Base-by-base conservation (phyloP, 2,113 vertebrate genomes). In the Bagarius yarrelli region DNA sequence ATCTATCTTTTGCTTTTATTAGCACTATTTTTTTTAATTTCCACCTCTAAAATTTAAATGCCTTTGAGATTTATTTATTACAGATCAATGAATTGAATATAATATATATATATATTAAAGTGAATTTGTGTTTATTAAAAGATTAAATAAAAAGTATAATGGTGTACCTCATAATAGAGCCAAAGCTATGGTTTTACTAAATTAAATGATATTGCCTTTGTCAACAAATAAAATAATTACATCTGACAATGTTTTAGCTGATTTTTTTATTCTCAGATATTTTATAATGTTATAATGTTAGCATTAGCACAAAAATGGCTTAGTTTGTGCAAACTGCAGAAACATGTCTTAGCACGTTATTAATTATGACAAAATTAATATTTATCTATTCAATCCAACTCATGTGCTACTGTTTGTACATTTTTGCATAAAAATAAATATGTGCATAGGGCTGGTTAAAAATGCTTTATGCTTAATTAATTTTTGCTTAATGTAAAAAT, bases 291-390 rank as follows among this genome's bases (percentile, higher is more conserved):
- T 23, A 74, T 67, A 6, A 52, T 57, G 56, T 63, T 76, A 11
- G 34, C 5, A 63, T 56, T 70, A 11, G 5, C 23, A 30, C 21
- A 66, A 76, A 75, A 73, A 53, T 75, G 40, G 44, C 64, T 63
- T 23, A 47, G 72, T 0, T 40, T 27, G 34, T 44, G 47, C 11
- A 64, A 34, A 12, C 57, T 77, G 83, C 73, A n/a, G 52, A 64
- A 83, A 30, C 32, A 27, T 78, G 16, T 5, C 9, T 21, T 18
- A 74, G 27, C 25, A 47, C 55, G 25, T 73, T 79, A 74, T 79
- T 79, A 82, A 85, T 69, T n/a, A 53, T 78, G 60, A 78, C 59
- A 75, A 60, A 81, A 79, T 53, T 40, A 1, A 53, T 78, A 63
- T 80, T 15, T 16, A 71, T 79, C 21, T 63, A 63, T 76, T 79